Conservation (phyloP, 2,797 vertebrate species). For the Pantherophis alleghaniensis region DNA sequence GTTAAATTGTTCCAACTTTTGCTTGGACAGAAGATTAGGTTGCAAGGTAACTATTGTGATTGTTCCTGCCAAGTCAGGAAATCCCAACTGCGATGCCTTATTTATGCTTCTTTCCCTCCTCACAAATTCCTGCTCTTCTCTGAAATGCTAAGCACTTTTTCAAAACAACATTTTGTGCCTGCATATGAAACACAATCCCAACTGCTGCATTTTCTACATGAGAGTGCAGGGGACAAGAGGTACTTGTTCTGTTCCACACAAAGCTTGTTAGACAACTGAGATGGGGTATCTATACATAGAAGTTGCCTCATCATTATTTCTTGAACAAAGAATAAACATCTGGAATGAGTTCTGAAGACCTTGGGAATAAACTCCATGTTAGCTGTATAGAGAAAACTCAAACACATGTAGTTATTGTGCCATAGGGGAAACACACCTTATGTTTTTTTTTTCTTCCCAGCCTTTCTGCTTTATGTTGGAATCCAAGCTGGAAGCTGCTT, state of each 20-base stretch:
- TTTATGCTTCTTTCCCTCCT: not conserved
- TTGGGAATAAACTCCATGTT: not conserved
- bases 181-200: not conserved
- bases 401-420: fast-evolving
- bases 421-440: not conserved
- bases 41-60: not conserved
- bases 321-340: not conserved
- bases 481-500: not conserved
- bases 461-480: not conserved
- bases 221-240: not conserved
- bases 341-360: not conserved
- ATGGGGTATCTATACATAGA: fast-evolving
- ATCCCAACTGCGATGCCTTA: not conserved
- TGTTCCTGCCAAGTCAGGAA: not conserved
- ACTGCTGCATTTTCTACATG: not conserved
- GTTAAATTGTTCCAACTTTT: not conserved
- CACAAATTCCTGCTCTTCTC: not conserved
- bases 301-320: not conserved
- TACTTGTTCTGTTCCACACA: not conserved
- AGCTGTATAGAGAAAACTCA: not conserved
- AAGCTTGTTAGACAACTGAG: not conserved
- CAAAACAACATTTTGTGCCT: not conserved
- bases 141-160: not conserved
- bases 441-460: constrained; percentile 17
- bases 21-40: not conserved